Evolutionary conservation across 2,113 vertebrate species (phyloP), one percentile per base, ranked within the genome.

Genomic region (Spilogale gracilis): DNA sequence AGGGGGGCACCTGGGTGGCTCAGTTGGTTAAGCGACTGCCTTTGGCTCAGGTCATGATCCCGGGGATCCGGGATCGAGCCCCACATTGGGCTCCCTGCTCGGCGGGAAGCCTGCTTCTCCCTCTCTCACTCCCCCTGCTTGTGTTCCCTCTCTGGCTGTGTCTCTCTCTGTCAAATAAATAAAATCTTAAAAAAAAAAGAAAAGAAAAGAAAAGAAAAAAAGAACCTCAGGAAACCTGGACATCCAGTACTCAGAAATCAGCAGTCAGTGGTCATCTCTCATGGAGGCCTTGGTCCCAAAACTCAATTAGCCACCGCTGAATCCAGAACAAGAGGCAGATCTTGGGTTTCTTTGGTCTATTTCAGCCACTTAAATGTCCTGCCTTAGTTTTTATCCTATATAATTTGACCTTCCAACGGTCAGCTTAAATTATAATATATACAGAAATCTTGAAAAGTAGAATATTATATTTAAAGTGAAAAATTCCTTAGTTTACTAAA

Each of bases 381-480:
- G 9, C 5, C 17, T 89, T 79, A 20, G 7, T 80, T 94, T 84
- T 45, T 80, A 11, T 88, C 20, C 50, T 65, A 8, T 58, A 71
- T n/a, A 48, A 3, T 23, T 87, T 61, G 6, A 9, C 81, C 18
- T 91, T 85, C 5, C 50, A 50, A 67, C 14, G 3, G 6, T 52
- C 73, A 89, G 6, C 16, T 30, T n/a, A 21, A 92, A 86, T 67
- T 45, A 52, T 60, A 58, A 83, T 76, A 60, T 3, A 50, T 18
- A 63, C 0, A 91, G 23, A 86, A 48, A 89, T 58, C 17, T 32
- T 67, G 5, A 67, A 93, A 80, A 79, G n/a, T 38, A 71, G 10
- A 96, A 38, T 76, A 9, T 12, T 78, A 20, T 58, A 30, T 76
- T 95, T 83, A 92, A 91, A 89, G 38, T 54, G 18, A 86, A 88